These are phyloP conservation scores for Phoebastria nigripes DNA, from an alignment of 2,797 vertebrate genomes.

Conservation along the genomic window DNA sequence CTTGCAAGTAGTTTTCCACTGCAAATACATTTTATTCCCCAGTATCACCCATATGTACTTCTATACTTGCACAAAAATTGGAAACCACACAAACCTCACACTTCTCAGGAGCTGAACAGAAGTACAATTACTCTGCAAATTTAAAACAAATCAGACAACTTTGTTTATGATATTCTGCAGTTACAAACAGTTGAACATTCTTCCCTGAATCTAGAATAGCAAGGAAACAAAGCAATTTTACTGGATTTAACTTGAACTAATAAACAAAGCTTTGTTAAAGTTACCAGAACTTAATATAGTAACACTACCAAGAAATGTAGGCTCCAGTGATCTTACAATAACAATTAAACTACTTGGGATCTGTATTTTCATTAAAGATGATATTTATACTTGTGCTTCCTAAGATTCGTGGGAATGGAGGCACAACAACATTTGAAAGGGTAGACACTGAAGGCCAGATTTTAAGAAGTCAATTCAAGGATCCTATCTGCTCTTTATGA, in stretches of 20 bases:
- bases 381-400: background rate
- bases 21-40: background rate
- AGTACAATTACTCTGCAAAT: background rate
- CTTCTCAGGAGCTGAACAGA: background rate
- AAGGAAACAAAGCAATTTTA: conserved; percentile 1
- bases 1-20: conserved; percentile 42
- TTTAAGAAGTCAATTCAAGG: background rate
- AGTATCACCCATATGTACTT: background rate
- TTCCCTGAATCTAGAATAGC: background rate
- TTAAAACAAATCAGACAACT: background rate
- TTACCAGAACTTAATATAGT: conserved; percentile 10
- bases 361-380: background rate
- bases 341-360: conserved; percentile 2
- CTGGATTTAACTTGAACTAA: conserved; percentile 11
- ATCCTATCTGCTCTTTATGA: background rate
- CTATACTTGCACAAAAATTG: background rate
- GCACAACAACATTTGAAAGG: background rate
- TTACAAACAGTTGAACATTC: background rate
- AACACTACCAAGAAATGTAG: conserved; percentile 10
- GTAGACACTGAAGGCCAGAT: background rate
- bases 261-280: conserved; percentile 37
- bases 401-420: background rate
- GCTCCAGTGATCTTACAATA: background rate
- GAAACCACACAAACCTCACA: background rate
- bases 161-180: background rate